Evolutionary conservation across 2,797 vertebrate species (phyloP).

Genomic region (Eulemur albifrons): DNA sequence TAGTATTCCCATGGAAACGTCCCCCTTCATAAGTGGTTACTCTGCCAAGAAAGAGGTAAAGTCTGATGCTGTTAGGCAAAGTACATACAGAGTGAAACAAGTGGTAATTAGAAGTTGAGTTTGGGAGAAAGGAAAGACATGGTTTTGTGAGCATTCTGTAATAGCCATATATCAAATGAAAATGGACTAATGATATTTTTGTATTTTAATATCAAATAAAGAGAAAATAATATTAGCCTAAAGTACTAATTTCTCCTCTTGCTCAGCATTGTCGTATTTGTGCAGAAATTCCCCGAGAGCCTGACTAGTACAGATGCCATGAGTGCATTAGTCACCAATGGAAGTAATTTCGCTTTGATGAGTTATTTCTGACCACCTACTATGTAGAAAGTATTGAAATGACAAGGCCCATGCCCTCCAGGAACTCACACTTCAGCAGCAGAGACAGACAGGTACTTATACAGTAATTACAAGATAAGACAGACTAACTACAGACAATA

Average conservation of each 20-base stretch:
- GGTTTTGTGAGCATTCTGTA: background rate
- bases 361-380: constrained; percentile 44
- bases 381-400: background rate
- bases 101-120: background rate
- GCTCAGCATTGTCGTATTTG: background rate
- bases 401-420: background rate
- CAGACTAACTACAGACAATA: background rate
- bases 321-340: background rate
- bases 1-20: background rate
- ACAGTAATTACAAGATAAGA: constrained; percentile 11
- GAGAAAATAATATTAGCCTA: background rate
- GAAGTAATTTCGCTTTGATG: background rate
- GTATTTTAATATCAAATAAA: background rate
- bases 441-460: background rate
- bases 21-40: background rate
- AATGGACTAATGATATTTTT: background rate
- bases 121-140: background rate
- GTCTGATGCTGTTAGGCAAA: background rate
- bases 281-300: background rate
- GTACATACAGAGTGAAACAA: background rate
- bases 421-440: background rate
- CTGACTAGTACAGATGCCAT: background rate
- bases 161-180: background rate
- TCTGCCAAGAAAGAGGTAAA: background rate
- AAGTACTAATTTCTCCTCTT: background rate